Conservation (phyloP, 2,113 vertebrate genomes). For the Myodes glareolus region DNA sequence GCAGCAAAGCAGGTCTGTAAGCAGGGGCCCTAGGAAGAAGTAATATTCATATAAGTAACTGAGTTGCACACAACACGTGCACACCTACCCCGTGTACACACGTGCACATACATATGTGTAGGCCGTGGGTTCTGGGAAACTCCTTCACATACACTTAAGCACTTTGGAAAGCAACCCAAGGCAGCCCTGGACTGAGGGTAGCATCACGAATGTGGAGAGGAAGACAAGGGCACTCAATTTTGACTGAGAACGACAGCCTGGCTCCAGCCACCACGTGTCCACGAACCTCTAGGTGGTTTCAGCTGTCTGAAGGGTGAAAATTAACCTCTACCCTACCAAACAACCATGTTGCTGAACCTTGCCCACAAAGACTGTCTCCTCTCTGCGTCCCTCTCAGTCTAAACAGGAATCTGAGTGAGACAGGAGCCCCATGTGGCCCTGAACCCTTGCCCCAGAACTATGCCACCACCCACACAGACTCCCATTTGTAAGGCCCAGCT, state of each 20-base stretch:
- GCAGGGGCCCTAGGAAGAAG: neutral
- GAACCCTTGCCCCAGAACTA: conserved; percentile 26
- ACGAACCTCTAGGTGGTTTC: neutral
- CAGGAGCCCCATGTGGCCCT: neutral
- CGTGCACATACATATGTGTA: neutral
- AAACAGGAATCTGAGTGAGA: conserved; percentile 82
- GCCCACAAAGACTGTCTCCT: neutral
- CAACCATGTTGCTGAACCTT: neutral
- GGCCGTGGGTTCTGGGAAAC: neutral
- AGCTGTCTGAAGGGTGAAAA: neutral
- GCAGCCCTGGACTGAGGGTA: neutral
- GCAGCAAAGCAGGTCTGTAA: neutral
- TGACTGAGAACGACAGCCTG: neutral
- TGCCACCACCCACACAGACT: rapidly evolving
- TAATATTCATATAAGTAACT: neutral
- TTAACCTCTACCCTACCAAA: neutral
- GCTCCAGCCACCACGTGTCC: neutral
- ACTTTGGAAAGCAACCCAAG: neutral
- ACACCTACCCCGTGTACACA: neutral
- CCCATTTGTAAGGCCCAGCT: neutral
- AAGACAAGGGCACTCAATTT: neutral
- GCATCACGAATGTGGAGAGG: neutral
- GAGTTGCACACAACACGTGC: too few species aligned
- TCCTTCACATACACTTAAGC: neutral
- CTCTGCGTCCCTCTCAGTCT: conserved; percentile 35